Evolutionary conservation across 2,113 vertebrate species (phyloP).

Genomic region (Oriolus oriolus): DNA sequence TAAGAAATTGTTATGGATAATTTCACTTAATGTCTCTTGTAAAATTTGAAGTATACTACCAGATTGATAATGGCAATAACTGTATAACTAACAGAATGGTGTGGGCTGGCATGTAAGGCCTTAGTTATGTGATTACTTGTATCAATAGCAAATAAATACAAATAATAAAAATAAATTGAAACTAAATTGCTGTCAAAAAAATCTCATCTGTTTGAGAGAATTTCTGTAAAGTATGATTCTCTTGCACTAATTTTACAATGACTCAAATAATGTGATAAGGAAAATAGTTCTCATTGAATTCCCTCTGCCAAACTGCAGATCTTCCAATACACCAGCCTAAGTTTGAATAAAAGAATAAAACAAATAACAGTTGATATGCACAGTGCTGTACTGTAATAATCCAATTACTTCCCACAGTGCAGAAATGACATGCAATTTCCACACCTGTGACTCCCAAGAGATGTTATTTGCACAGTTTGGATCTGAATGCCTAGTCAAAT

Average conservation of each 20-base stretch:
- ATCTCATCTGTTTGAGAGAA: neutral
- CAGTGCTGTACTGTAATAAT: constrained; percentile 46
- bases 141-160: neutral
- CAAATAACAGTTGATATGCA: constrained; percentile 44
- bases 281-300: neutral
- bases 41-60: neutral
- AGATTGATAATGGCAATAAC: neutral
- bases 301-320: neutral
- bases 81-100: neutral
- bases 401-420: constrained; percentile 60
- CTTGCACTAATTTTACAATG: neutral
- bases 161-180: neutral
- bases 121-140: neutral
- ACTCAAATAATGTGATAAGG: neutral
- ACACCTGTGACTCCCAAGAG: constrained; percentile 43
- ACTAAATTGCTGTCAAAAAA: neutral
- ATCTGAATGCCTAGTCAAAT: constrained; percentile 57
- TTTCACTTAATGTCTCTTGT: neutral
- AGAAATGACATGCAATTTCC: constrained; percentile 67
- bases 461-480: constrained; percentile 70
- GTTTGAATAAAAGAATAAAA: constrained; percentile 27
- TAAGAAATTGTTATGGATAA: neutral
- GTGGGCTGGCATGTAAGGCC: neutral
- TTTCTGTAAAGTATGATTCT: neutral
- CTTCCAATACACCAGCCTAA: neutral